Base-by-base conservation (phyloP, 2,797 vertebrate species). In the Cirrhinus mrigala region DNA sequence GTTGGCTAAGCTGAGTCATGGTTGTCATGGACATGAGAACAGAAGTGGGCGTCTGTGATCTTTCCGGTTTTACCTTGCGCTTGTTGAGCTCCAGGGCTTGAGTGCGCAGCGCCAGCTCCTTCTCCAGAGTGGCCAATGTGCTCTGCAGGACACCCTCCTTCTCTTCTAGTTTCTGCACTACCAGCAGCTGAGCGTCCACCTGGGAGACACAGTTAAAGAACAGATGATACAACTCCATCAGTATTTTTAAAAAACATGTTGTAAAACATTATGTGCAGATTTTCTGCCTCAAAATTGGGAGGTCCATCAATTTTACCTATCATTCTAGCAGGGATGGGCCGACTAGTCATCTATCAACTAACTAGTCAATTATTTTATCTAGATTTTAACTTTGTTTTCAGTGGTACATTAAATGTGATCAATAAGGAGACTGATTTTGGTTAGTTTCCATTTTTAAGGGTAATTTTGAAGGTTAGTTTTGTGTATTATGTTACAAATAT, bases 31-130 rank as follows among this genome's bases (percentile, higher is more conserved):
- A 58, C 37, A 18, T 50, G 16, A 37, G 62, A 50, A 83, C 83
- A 81, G 16, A 66, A 24, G 85, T 79, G 40, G 58, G 84, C 12
- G 74, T 56, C 74, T 46, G n/a, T 75, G 60, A 82, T 76, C 62
- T 48, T n/a, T 22, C 85, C 6, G 40, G 12, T 52, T 91, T 94
- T 91, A 96, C 97, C 97, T 98, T 98, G 88, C 97, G 95, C 93
- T 98, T 98, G 92, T 98, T 97, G 85, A 98, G 96, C 76, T 98
- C 97, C 69, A 98, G 92, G 0, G 96, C 96, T 90, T 98, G 97
- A 66, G 96, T 96, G 24, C 97, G 95, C 79, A 97, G 90, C 0
- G 95, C 90, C 79, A 98, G 92, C 90, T 98, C 97, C 89, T 98
- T 98, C 84, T 98, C 97, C 88, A 97, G 93, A 0, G 96, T 85